phyloP scores from a whole-genome alignment of 2,888 invertebrate genomes.

The Drosophila mercatorum region DNA sequence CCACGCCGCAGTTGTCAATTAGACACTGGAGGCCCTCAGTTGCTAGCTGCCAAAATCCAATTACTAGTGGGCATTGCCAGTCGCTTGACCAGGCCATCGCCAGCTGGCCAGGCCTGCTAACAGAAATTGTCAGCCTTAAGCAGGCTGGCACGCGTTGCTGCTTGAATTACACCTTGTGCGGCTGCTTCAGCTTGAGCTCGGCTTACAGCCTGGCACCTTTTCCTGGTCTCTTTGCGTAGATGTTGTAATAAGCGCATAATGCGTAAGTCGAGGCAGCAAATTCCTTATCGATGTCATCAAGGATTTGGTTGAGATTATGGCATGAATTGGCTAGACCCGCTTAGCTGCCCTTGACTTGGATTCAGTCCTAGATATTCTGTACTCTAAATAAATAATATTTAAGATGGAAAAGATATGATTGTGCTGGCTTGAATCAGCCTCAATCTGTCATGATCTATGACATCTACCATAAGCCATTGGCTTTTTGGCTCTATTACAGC shows the following conservation, averaged over 20 bases:
- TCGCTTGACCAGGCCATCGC: constrained; percentile 40
- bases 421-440: neutral
- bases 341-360: neutral
- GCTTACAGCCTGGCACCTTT: constrained; percentile 27
- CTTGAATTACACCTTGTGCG: constrained; percentile 45
- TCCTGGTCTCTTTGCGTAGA: constrained; percentile 19
- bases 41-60: constrained; percentile 52
- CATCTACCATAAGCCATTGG: neutral
- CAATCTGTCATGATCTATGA: too few species aligned
- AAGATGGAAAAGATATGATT: neutral
- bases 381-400: neutral
- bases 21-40: constrained; percentile 42
- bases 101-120: constrained; percentile 46
- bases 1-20: constrained; percentile 68
- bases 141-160: constrained; percentile 66
- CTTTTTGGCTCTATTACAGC: neutral
- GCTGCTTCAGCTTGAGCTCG: constrained; percentile 19
- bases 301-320: neutral
- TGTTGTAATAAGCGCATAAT: constrained; percentile 35
- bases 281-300: neutral
- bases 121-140: constrained; percentile 28
- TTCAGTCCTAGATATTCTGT: neutral
- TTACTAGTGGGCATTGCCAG: constrained; percentile 43
- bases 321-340: neutral
- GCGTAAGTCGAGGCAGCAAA: neutral